Evolutionary conservation across 2,113 vertebrate genomes (phyloP), one percentile per base, ranked within the genome.

Genomic region (Thamnaconus septentrionalis): DNA sequence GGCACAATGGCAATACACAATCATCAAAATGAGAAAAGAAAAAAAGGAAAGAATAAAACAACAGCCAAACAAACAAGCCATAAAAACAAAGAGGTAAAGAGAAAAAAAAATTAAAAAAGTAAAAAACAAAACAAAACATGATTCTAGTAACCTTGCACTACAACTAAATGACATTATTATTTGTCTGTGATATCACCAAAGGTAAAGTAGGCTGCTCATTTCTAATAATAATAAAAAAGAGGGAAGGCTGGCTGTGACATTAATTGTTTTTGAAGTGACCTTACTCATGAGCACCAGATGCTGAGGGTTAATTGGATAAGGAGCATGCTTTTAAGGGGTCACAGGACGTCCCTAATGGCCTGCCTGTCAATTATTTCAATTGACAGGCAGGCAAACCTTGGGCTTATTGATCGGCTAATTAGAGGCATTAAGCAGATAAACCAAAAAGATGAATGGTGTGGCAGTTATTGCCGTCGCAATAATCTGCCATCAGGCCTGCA

Each of bases 361-460:
- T 42, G 10, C 56, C 0, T 53, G 6, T 64, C 68, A 73, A 67
- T 71, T 63, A 79, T 78, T 80, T 71, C 46, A 65, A 81, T 70
- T 72, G 81, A 86, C 79, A 55, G 41, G 45, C 45, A 56, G 74
- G 80, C 11, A 50, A 40, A 81, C 64, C 44, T 1, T 1, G 4
- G 3, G 18, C 49, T 44, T 47, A 85, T 79, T 59, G 75, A 85
- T 77, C 56, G 0, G 41, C 4, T 66, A 64, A 83, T 78, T 78
- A 56, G 64, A 44, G 71, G 64, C 60, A 40, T 6, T 41, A 31
- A 43, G 6, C 31, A 41, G 69, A 56, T 64, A 49, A 66, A 54
- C 64, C 53, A 31, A 61, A 64, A 64, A 75, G 71, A 75, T 61
- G 31, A 58, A 71, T 7, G 56, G 65, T 3, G 49, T 6, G 1